Conservation (phyloP, 2,888 invertebrate genomes). For the Cephus spinipes region DNA sequence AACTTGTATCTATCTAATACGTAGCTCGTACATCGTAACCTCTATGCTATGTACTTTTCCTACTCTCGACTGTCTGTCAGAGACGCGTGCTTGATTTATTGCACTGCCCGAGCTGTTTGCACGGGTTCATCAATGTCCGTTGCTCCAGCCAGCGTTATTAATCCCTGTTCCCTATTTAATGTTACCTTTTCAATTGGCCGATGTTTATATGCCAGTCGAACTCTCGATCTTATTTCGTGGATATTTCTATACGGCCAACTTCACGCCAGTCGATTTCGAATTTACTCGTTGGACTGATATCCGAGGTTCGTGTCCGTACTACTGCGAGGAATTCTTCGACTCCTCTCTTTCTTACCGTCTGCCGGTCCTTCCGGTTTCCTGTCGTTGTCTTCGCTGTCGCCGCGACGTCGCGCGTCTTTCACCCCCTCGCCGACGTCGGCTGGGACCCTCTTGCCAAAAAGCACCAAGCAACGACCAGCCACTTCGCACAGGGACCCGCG, state of each 20-base stretch:
- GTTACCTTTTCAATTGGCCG: not conserved
- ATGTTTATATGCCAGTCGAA: not conserved
- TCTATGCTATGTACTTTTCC: not conserved
- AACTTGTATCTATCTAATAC: not conserved
- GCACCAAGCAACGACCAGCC: not conserved
- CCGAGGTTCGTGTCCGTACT: not conserved
- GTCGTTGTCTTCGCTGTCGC: constrained; percentile 3
- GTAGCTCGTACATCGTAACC: not conserved
- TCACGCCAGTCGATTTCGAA: not conserved
- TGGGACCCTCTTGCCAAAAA: not conserved
- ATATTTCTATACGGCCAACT: not conserved
- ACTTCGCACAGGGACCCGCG: not conserved
- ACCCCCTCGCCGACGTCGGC: not conserved
- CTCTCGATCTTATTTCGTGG: not conserved
- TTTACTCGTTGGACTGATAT: not conserved
- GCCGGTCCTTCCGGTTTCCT: constrained; percentile 14
- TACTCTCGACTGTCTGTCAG: not conserved
- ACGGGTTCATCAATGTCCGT: not conserved
- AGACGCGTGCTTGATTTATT: not conserved
- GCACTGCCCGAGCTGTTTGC: not conserved
- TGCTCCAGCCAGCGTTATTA: not conserved
- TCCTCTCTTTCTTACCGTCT: constrained; percentile 7
- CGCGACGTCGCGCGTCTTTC: constrained; percentile 2
- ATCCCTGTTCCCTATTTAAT: not conserved
- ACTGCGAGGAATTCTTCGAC: not conserved